A percentile compares a stretch with the other conserved stretches of the same genome.
phyloP scores from a whole-genome alignment of 1,140 invertebrate genomes.

The fruit fly (Drosophila melanogaster) region Release_6_plus_ISO1_MT NT_033779.5:18164001-18164500 shows the following conservation, averaged over 20 bases:
- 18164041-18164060: slow-evolving; percentile 71
- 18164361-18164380: not conserved
- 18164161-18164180: slow-evolving; percentile 53
- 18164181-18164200: slow-evolving; percentile 25
- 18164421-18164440: slow-evolving; percentile 68
- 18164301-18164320: not conserved
- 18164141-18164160: slow-evolving; percentile 55
- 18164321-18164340: not conserved
- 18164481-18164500: slow-evolving; percentile 32
- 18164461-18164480: slow-evolving; percentile 60
- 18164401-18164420: slow-evolving; percentile 14
- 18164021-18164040: slow-evolving; percentile 63
- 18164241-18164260: not conserved
- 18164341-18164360: not conserved
- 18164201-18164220: not conserved
- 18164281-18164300: no score
- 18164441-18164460: slow-evolving; percentile 73
- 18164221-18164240: no score
- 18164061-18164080: slow-evolving; percentile 41
- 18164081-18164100: slow-evolving; percentile 61
- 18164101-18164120: slow-evolving; percentile 76
- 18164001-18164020: slow-evolving; percentile 55
- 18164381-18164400: not conserved
- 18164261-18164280: not conserved
- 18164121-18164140: slow-evolving; percentile 64